Conservation (phyloP, 2,888 invertebrate genomes). For the Noctua janthe region DNA sequence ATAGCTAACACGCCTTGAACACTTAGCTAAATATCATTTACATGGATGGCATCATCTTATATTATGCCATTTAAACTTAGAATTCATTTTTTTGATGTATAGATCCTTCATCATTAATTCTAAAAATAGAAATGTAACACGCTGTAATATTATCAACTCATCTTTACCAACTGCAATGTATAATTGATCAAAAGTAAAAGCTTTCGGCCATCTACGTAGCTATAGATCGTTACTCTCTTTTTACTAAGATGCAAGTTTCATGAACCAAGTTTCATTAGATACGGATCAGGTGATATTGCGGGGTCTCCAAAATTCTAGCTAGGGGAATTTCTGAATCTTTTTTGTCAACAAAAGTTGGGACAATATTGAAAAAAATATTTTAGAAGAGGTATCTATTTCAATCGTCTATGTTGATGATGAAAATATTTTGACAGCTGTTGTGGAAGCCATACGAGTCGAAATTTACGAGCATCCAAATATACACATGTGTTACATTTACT, state of each 20-base stretch:
- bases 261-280: conserved; percentile 62
- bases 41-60: conserved; percentile 56
- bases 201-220: conserved; percentile 7
- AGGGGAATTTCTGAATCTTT: conserved; percentile 31
- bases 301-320: conserved; percentile 46
- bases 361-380: conserved; percentile 26
- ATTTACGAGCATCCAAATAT: conserved; percentile 8
- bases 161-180: neutral
- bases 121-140: neutral
- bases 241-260: conserved; percentile 59
- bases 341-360: conserved; percentile 29
- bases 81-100: neutral
- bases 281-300: conserved; percentile 57
- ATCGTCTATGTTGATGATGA: neutral
- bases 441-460: conserved; percentile 5
- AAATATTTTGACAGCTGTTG: conserved; percentile 17
- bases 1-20: conserved; percentile 41
- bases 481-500: neutral
- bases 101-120: neutral
- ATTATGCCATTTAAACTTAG: conserved; percentile 14
- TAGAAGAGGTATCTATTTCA: conserved; percentile 7
- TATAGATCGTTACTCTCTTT: conserved; percentile 35
- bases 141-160: neutral
- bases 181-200: conserved; percentile 1
- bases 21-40: conserved; percentile 67